Evolutionary conservation across 2,888 invertebrate genomes (phyloP).

Genomic region (Slavum lentiscoides): DNA sequence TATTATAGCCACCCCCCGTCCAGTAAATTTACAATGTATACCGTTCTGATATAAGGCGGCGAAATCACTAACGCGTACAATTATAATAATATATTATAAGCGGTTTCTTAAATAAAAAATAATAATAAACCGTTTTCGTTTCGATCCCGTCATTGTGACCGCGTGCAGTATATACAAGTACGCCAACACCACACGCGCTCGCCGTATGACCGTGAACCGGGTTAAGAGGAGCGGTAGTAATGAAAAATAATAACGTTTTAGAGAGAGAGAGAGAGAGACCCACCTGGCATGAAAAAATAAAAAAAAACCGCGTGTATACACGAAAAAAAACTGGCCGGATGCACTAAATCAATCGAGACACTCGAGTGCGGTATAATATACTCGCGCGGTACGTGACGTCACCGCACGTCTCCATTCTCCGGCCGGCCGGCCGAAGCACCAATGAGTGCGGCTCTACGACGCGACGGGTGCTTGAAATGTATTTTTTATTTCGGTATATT

Average conservation of each 20-base stretch:
- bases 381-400: slow-evolving; percentile 26
- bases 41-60: no score
- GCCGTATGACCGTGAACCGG: no score
- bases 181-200: no score
- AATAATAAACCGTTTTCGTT: neutral
- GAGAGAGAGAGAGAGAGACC: slow-evolving; percentile 14
- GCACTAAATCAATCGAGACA: slow-evolving; percentile 52
- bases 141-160: slow-evolving; percentile 6
- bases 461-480: slow-evolving; percentile 19
- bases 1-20: no score
- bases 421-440: slow-evolving; percentile 21
- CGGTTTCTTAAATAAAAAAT: no score
- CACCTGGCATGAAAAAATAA: slow-evolving; percentile 40
- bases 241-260: slow-evolving; percentile 41
- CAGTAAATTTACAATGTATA: no score
- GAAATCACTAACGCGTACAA: no score
- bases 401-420: slow-evolving; percentile 38
- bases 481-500: slow-evolving; percentile 36
- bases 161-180: neutral
- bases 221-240: neutral
- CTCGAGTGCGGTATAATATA: slow-evolving; percentile 30
- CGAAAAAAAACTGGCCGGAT: slow-evolving; percentile 52
- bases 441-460: slow-evolving; percentile 21
- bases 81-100: no score
- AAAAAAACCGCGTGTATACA: neutral